Base-by-base conservation (phyloP, 2,113 vertebrate species). In the Marmota monax region DNA sequence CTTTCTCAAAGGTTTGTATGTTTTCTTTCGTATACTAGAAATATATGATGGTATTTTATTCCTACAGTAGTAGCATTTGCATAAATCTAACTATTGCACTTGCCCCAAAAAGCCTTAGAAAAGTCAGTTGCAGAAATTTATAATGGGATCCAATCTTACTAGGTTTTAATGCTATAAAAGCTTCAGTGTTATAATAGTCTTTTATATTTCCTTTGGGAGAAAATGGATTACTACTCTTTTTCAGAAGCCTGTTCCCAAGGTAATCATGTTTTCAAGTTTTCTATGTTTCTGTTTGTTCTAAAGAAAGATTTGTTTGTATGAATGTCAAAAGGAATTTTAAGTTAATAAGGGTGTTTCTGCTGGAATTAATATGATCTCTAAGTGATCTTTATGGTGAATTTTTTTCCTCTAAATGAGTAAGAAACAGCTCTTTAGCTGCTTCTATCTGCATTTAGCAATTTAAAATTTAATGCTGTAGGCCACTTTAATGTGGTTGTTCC, bases 1-100 rank as follows among this genome's bases (percentile, higher is more conserved):
- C 65, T 94, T 96, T 93, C 84, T 97, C 95, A 83, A 95, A 98
- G 98, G 98, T 99, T 98, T 98, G 98, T 98, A 98, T 97, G 53
- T 97, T 96, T 97, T 96, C 84, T 97, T 95, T 96, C 98, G 1
- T 95, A 0, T 98, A 94, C 61, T 97, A 79, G 84, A 96, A 97
- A 61, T 88, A 56, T 96, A 76, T 96, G 80, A 27, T 78, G 96
- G 84, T 88, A 39, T 98, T 98, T 97, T 74, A 39, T 95, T 97
- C 39, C 87, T 97, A 67, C 65, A 89, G 3, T 96, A 78, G 61
- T 72, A 98, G 84, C 73, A 61, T 91, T 96, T 94, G 61, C 79
- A 85, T 97, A 98, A 96, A 89, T 97, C 96, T 97, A 97, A 98
- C 95, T 97, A 90, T 96, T 97, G 82, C 96, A 96, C 96, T 96